phyloP scores from a whole-genome alignment of 2,797 vertebrate genomes.

The Muscicapa striata region DNA sequence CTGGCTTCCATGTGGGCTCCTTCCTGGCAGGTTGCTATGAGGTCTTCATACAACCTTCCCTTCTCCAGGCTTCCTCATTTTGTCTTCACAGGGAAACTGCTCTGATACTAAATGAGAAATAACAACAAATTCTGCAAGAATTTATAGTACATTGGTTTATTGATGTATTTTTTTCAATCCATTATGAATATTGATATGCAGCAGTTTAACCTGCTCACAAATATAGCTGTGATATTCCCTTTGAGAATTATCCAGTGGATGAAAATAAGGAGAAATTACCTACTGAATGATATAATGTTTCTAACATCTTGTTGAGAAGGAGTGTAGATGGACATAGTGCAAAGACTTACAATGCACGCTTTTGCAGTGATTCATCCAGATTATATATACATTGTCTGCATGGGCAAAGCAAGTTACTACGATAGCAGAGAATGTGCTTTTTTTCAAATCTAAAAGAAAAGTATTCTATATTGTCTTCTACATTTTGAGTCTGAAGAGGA shows the following conservation, averaged over 20 bases:
- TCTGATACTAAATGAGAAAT: not conserved
- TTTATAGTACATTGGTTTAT: not conserved
- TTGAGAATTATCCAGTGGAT: not conserved
- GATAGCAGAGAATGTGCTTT: not conserved
- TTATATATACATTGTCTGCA: not conserved
- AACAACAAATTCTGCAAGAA: not conserved
- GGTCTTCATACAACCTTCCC: not conserved
- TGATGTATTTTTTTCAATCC: slow-evolving; percentile 17
- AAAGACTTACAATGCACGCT: not conserved
- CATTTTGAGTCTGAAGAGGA: not conserved
- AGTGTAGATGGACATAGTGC: not conserved
- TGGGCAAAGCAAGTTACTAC: not conserved
- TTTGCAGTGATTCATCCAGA: not conserved
- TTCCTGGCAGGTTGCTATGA: not conserved
- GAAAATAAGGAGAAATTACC: not conserved
- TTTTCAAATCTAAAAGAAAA: not conserved
- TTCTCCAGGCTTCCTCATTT: not conserved
- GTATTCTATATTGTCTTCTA: not conserved
- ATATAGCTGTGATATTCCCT: not conserved
- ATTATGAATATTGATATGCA: not conserved
- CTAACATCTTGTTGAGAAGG: not conserved
- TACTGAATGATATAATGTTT: not conserved
- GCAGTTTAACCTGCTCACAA: not conserved
- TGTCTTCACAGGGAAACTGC: not conserved
- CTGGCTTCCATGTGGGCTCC: not conserved